Evolutionary conservation across 2,888 invertebrate species (phyloP), one percentile per base, ranked within the genome.

Genomic region (Rotaria socialis): DNA sequence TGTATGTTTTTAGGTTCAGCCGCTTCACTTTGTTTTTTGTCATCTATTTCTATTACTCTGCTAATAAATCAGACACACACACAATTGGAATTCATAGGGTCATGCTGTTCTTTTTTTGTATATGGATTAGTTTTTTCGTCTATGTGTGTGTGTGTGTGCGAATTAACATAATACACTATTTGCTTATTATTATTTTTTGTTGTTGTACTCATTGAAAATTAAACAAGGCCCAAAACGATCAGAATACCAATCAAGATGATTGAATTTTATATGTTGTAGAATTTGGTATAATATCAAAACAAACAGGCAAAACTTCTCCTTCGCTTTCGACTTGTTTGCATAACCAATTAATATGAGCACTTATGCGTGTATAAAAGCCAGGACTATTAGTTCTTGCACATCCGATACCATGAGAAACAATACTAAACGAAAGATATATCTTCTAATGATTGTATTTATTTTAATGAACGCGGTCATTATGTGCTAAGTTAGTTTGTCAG

Each of bases 41-140:
- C 67, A 67, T 67, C 67, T 67, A 67, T 67, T 67, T 67, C 67
- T 67, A 35, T 27, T 67, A 67, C 27, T 19, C 67, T 67, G 67
- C 67, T 67, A 67, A 67, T 67, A 67, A 67, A 67, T 67, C 67
- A 67, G 35, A 67, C 67, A 67, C 35, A 35, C 67, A 67, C 22
- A 6, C 22, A 35, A 67, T 19, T 67, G 67, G 35, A 67, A 35
- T 27, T 16, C 19, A 35, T 14, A 16, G 35, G 67, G 19, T 0
- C 19, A 56, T 56, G 3, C 24, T 24, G 24, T 56, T 24, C 24
- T 35, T 56, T 35, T 67, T 67, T 35, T 67, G 19, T 67, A 41
- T 67, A 41, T 67, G 67, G 27, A 67, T 19, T 35, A 10, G 35
- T 14, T 67, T 14, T 67, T 35, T 5, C 67, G 35, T 35, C 2